Conservation (phyloP, 2,888 invertebrate genomes). For the Ceramica pisi region DNA sequence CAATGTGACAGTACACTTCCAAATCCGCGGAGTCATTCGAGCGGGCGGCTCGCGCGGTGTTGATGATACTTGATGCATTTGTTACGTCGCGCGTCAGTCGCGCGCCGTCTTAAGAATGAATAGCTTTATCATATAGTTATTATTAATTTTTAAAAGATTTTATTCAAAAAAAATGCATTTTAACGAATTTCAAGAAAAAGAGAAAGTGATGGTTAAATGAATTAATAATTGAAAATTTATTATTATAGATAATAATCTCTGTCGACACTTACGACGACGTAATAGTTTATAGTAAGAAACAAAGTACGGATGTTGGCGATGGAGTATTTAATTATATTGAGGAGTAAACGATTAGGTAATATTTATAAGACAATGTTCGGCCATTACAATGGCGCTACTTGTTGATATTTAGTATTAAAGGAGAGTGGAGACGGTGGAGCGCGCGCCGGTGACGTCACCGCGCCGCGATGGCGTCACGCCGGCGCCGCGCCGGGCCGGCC, state of each 20-base stretch:
- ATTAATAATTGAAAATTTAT: slow-evolving; percentile 38
- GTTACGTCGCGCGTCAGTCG: slow-evolving; percentile 1
- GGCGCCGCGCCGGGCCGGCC: not conserved
- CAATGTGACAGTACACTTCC: no score
- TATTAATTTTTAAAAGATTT: slow-evolving; percentile 25
- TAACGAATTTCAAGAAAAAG: slow-evolving; percentile 26
- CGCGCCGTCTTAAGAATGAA: slow-evolving; percentile 8
- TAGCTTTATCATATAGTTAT: slow-evolving; percentile 31
- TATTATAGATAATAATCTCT: slow-evolving; percentile 37
- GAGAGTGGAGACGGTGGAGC: not conserved
- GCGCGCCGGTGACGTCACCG: not conserved
- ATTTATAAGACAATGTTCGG: slow-evolving; percentile 21
- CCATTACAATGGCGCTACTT: slow-evolving; percentile 10
- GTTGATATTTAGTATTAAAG: slow-evolving; percentile 26
- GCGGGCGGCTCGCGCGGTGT: not conserved
- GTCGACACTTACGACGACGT: slow-evolving; percentile 26
- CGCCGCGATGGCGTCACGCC: not conserved
- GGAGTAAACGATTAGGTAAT: slow-evolving; percentile 32
- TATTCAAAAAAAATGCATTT: slow-evolving; percentile 29
- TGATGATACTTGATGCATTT: slow-evolving; percentile 38
- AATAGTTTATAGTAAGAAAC: slow-evolving; percentile 14
- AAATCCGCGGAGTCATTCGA: no score
- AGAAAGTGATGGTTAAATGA: slow-evolving; percentile 35
- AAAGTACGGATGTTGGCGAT: slow-evolving; percentile 9
- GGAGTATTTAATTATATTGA: slow-evolving; percentile 20